Percentiles rank a stretch among this genome's conserved stretches.
Evolutionary conservation across 2,797 vertebrate species (phyloP).

Genomic region (Malacoraja senta): DNA sequence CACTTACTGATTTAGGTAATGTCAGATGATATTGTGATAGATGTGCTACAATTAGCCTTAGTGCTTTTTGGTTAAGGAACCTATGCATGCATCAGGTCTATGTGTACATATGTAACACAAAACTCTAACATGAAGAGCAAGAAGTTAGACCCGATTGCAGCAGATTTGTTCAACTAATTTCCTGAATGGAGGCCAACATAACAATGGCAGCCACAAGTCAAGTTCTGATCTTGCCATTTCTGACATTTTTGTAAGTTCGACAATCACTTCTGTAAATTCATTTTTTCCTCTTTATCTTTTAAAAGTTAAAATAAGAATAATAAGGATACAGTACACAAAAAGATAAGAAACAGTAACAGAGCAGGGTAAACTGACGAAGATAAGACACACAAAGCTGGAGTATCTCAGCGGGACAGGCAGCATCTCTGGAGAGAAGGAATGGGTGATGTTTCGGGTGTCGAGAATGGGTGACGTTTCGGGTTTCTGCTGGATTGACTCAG

Average conservation of each 20-base stretch:
- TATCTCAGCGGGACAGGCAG: too few relatives aligned
- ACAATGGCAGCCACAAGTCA: background rate
- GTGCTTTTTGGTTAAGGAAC: background rate
- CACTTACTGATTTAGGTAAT: background rate
- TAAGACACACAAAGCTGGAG: too few relatives aligned
- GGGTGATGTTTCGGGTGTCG: too few relatives aligned
- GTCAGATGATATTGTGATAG: background rate
- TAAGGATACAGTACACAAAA: background rate
- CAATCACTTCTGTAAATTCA: slow-evolving; percentile 13
- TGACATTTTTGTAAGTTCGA: background rate
- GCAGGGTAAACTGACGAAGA: background rate
- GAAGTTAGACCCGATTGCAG: background rate
- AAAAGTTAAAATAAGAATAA: background rate
- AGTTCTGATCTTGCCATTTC: background rate
- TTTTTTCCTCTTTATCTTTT: background rate
- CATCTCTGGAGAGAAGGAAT: too few relatives aligned
- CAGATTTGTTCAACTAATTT: background rate
- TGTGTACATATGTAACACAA: background rate
- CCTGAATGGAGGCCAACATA: background rate
- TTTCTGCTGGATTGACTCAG: too few relatives aligned
- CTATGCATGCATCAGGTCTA: background rate
- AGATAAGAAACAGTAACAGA: background rate
- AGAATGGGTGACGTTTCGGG: too few relatives aligned
- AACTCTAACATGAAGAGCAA: background rate
- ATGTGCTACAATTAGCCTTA: background rate